phyloP scores from a whole-genome alignment of 2,888 invertebrate genomes.

The Onthophagus sagittarius region DNA sequence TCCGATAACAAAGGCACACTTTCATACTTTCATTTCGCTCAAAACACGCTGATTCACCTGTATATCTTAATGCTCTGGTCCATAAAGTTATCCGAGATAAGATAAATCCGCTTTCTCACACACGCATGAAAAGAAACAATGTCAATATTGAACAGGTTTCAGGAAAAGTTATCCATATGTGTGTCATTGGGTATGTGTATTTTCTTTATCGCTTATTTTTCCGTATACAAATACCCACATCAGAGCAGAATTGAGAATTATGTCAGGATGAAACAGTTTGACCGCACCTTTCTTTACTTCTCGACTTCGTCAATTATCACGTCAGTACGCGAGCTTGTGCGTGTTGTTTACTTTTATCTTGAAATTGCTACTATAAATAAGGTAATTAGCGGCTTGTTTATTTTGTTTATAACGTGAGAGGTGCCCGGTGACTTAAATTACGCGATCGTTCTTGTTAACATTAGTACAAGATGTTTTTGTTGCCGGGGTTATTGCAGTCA shows the following conservation, averaged over 20 bases:
- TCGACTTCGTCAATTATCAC: background rate
- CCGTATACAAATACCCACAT: conserved; percentile 22
- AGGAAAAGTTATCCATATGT: conserved; percentile 20
- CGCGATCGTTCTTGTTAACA: background rate
- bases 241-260: conserved; percentile 25
- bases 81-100: conserved; percentile 15
- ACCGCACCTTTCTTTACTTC: conserved; percentile 29
- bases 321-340: background rate
- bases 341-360: conserved; percentile 6
- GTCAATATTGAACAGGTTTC: conserved; percentile 34
- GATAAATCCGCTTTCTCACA: conserved; percentile 20
- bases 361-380: conserved; percentile 2
- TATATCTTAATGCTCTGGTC: conserved; percentile 4
- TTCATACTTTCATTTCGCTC: background rate
- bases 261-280: conserved; percentile 28
- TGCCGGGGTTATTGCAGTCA: background rate
- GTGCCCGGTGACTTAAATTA: background rate
- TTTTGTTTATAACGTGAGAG: background rate
- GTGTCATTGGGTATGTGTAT: conserved; percentile 5
- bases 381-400: conserved; percentile 6
- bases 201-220: conserved; percentile 29
- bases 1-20: background rate
- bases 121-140: conserved; percentile 15
- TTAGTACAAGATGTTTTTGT: background rate
- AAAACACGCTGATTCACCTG: conserved; percentile 12